Conservation (phyloP, 2,797 vertebrate species). For the Semotilus atromaculatus region DNA sequence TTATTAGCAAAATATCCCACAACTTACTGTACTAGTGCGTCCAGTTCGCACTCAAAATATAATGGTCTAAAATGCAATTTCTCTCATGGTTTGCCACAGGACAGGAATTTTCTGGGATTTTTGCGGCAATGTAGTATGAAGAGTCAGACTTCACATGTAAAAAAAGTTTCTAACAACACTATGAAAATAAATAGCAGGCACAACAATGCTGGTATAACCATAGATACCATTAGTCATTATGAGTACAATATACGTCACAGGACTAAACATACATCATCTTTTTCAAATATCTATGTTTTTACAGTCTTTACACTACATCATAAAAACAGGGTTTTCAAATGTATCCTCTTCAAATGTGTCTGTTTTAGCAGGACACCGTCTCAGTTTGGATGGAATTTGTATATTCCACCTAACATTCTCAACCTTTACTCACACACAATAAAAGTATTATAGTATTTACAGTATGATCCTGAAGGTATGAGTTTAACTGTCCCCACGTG, state of each 20-base stretch:
- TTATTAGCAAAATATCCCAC: neutral
- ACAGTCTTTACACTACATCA: neutral
- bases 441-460: neutral
- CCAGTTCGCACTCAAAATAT: neutral
- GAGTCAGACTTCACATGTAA: neutral
- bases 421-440: neutral
- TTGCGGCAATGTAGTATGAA: neutral
- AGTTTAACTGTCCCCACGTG: neutral
- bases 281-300: neutral
- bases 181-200: neutral
- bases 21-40: neutral
- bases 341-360: neutral
- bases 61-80: neutral
- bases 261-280: neutral
- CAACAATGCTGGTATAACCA: neutral
- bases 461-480: neutral
- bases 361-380: neutral
- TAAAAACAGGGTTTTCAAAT: neutral
- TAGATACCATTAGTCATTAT: neutral
- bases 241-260: neutral
- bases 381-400: neutral
- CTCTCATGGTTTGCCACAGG: neutral
- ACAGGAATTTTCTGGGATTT: neutral
- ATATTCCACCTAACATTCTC: neutral
- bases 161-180: neutral